Conservation (phyloP, 2,113 vertebrate genomes). For the Brachyistius frenatus region DNA sequence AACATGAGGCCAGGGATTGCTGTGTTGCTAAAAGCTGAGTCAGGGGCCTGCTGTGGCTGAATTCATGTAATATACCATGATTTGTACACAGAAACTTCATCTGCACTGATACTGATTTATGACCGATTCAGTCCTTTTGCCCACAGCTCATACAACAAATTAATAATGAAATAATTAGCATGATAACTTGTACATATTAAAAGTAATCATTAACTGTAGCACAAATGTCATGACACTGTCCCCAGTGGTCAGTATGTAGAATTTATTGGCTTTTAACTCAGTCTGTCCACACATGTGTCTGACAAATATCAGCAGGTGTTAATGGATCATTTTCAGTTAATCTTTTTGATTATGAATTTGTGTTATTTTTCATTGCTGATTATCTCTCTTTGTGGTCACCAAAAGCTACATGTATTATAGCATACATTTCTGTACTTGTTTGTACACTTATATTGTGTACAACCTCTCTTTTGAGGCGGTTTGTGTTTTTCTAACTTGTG, state of each 20-base stretch:
- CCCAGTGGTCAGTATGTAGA: neutral
- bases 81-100: neutral
- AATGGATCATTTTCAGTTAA: neutral
- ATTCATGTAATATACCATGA: neutral
- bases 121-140: neutral
- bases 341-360: neutral
- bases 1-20: neutral
- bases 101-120: neutral
- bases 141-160: neutral
- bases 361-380: neutral
- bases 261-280: neutral
- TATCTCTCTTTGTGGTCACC: neutral
- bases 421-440: too few relatives aligned
- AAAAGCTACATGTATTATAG: neutral
- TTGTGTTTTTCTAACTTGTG: too few relatives aligned
- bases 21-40: slow-evolving; percentile 29
- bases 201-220: neutral
- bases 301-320: neutral
- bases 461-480: too few relatives aligned
- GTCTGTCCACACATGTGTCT: neutral
- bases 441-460: too few relatives aligned
- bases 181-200: neutral
- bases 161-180: neutral
- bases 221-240: neutral
- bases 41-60: slow-evolving; percentile 4